phyloP scores from a whole-genome alignment of 1,140 invertebrate species.

The Sitobion miscanthi region DNA sequence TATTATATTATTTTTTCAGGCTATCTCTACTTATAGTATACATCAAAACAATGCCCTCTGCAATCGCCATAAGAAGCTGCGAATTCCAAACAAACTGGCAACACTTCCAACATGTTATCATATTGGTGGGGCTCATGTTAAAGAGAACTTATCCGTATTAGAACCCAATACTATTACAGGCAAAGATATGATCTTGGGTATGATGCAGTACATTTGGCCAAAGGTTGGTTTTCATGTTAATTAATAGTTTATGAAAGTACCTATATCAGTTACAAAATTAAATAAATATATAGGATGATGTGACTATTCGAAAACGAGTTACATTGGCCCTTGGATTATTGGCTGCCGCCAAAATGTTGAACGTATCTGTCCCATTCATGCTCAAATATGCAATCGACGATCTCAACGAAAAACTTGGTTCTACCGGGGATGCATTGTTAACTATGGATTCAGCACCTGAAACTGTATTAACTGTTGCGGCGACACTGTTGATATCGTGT shows the following conservation, averaged over 20 bases:
- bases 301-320: constrained; percentile 80
- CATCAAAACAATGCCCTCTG: constrained; percentile 20
- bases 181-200: constrained; percentile 82
- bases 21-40: constrained; percentile 20
- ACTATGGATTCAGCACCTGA: constrained; percentile 75
- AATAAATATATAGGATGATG: constrained; percentile 71
- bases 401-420: constrained; percentile 72
- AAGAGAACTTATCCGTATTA: constrained; percentile 29
- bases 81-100: not conserved
- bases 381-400: constrained; percentile 94
- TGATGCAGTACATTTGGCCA: constrained; percentile 96
- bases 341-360: constrained; percentile 84
- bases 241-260: constrained; percentile 56
- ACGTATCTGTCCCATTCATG: constrained; percentile 94
- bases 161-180: constrained; percentile 66
- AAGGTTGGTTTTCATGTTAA: constrained; percentile 67
- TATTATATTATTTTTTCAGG: constrained; percentile 28
- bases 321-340: constrained; percentile 81
- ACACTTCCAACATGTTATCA: constrained; percentile 29
- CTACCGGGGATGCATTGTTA: constrained; percentile 66
- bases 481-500: constrained; percentile 90
- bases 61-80: constrained; percentile 9
- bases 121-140: constrained; percentile 38
- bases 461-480: constrained; percentile 75
- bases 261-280: not conserved